phyloP scores from a whole-genome alignment of 2,888 invertebrate species.

The Sphinx pinastri region DNA sequence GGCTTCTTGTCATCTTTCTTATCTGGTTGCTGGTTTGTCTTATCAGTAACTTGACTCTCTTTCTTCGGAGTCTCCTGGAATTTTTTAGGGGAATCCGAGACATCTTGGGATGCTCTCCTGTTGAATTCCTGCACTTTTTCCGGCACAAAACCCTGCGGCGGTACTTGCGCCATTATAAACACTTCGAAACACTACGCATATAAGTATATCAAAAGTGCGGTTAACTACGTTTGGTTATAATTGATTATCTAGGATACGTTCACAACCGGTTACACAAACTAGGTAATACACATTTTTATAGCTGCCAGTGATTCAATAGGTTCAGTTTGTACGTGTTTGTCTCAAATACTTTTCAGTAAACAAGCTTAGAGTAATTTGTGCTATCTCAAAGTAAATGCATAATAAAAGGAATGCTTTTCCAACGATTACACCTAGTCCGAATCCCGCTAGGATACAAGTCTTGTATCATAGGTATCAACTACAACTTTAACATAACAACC shows the following conservation, averaged over 20 bases:
- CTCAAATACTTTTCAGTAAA: neutral
- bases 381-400: too few relatives aligned
- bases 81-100: constrained; percentile 59
- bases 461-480: too few relatives aligned
- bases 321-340: constrained; percentile 13
- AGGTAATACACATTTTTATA: neutral
- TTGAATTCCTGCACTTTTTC: constrained; percentile 78
- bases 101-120: constrained; percentile 71
- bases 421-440: neutral
- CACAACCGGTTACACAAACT: constrained; percentile 29
- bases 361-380: neutral
- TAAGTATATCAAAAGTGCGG: constrained; percentile 28
- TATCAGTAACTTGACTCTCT: constrained; percentile 56
- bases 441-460: too few relatives aligned
- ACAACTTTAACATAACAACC: too few relatives aligned
- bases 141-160: constrained; percentile 73
- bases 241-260: constrained; percentile 27
- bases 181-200: constrained; percentile 62
- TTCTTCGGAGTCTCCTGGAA: constrained; percentile 59
- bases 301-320: neutral
- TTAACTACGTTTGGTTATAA: constrained; percentile 14
- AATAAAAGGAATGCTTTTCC: neutral
- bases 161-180: constrained; percentile 73
- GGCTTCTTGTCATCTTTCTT: constrained; percentile 58
- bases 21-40: constrained; percentile 47